Evolutionary conservation across 2,113 vertebrate genomes (phyloP), one percentile per base, ranked within the genome.

Genomic region (Perccottus glenii): DNA sequence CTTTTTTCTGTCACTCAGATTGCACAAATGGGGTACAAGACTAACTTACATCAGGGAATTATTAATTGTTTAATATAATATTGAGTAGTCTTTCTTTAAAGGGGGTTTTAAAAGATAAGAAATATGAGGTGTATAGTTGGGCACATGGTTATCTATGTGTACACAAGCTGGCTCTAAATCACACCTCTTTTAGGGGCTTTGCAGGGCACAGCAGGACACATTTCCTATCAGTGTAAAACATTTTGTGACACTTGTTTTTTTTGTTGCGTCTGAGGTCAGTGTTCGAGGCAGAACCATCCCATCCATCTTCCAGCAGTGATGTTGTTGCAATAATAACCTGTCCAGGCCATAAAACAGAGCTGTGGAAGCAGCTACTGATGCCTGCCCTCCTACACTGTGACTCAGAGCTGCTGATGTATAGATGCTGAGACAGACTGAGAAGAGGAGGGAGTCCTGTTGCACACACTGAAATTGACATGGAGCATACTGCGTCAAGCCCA

Each of bases 401-500:
- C 75, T 89, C 89, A 89, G 78, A 78, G 60, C 76, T 80, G 81
- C 85, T 86, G 75, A 89, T 84, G 78, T 89, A 85, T 81, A 63
- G 71, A 77, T 77, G 82, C 70, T 78, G 69, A 84, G 72, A 73
- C 77, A 77, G 84, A 81, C 76, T 60, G 73, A 81, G 77, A 75
- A 69, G 81, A 79, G 75, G 85, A 85, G 81, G 83, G 64, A 76
- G 72, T 32, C 38, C 50, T 70, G 80, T 66, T 66, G 48, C 60
- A 50, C 48, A 59, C 58, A 48, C 47, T 75, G 67, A 73, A 33
- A 67, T 15, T 76, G 69, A 82, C 78, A 79, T 75, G 67, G 60
- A 51, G 77, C 71, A 66, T 62, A 57, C 51, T 10, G 51, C 33
- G 11, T 64, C 72, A 67, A 73, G 55, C 64, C 68, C 50, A 49